Evolutionary conservation across 2,113 vertebrate genomes (phyloP), one percentile per base, ranked within the genome.

Genomic region (Hemichromis elongatus): DNA sequence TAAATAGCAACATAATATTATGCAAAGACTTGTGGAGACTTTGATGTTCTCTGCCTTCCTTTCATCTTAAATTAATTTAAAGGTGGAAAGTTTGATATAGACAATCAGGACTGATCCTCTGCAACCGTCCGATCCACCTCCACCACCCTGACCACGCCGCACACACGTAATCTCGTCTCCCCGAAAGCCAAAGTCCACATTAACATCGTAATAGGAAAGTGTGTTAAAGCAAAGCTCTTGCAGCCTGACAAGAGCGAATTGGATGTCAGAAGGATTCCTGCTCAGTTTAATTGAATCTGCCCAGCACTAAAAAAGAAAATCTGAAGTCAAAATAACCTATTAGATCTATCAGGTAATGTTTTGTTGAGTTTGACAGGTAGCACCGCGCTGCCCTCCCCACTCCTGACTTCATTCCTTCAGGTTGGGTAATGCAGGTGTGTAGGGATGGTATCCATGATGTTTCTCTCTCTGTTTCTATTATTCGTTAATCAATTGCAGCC

Each of bases 261-360:
- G 97, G 97, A 97, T 97, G 97, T 98, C 97, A 98, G 97, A 96
- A 96, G 96, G 97, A 97, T 97, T 97, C 97, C 97, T 97, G 96
- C 97, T 96, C 96, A 95, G 96, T 97, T 92, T 98, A 98, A 98
- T 98, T 98, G 97, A 98, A 98, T 97, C 97, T 97, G 96, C 97
- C 96, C 88, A 79, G 89, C 75, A 57, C 81, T 87, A 84, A 92
- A 92, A 91, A 91, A 97, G 95, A 96, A 97, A 96, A 97, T 97
- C 96, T 97, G 94, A 94, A 97, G 95, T 97, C 97, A 97, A 97
- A 98, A 97, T 97, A 98, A 97, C 96, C 96, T 95, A 96, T 97
- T 96, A 96, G 97, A 97, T 97, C 97, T 95, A 96, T 96, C 96
- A 96, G 96, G 96, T 96, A 96, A 96, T 94, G 96, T 97, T 97